Evolutionary conservation across 2,797 vertebrate genomes (phyloP), one percentile per base, ranked within the genome.

Genomic region (Rachycentron canadum): DNA sequence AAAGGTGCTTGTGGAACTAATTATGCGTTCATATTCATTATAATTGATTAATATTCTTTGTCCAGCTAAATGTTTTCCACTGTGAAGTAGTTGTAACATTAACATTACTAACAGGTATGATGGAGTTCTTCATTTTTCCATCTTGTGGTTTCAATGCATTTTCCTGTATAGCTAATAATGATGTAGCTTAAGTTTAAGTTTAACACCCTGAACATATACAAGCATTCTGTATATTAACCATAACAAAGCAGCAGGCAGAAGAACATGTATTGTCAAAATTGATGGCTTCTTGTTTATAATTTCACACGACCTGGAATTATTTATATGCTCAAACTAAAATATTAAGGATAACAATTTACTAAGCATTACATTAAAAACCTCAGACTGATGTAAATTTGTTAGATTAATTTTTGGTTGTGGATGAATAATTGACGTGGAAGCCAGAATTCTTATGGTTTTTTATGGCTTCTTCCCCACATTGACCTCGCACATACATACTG

Each of bases 121-220:
- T 60, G 25, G 36, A 69, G 53, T 16, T 58, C 52, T 28, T 69
- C n/a, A 59, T 9, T 38, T 40, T 47, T 36, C 34, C 38, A 63
- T 47, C 23, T n/a, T 19, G 6, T 41, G 21, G 30, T 7, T 36
- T n/a, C 28, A 2, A 36, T 49, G 26, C 26, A 62, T 34, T 45
- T 56, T 26, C 53, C 40, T 50, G 38, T 56, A 61, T 49, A 32
- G 50, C 13, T 53, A 26, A 11, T 57, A 58, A 71, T 16, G 10
- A 36, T 50, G 1, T 19, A 56, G 32, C 19, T 45, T 1, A 25
- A 25, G 23, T 25, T 13, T 14, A 52, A 52, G 11, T 13, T 11
- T 2, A 26, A 30, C 52, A 55, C 52, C 52, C n/a, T n/a, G n/a
- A n/a, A n/a, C n/a, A n/a, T n/a, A 28, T 7, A 2, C 25, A 28